Base-by-base conservation (phyloP, 2,113 vertebrate species). In the Reinhardtius hippoglossoides region DNA sequence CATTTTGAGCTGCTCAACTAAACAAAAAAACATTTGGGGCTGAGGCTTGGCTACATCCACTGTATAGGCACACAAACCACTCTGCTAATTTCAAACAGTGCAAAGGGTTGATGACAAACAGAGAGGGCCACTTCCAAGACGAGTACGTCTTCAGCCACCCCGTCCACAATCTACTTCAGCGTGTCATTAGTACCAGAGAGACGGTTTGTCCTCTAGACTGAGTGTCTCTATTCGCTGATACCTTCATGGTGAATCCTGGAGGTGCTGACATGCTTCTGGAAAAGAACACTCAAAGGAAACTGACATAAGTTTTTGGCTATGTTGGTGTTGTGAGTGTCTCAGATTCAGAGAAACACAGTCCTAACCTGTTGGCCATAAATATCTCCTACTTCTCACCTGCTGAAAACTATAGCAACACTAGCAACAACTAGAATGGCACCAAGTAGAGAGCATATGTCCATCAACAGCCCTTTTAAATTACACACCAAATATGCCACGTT, bases 1-100 rank as follows among this genome's bases (percentile, higher is more conserved):
- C 8, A 78, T 63, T 85, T 23, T 65, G 73, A 61, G 60, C 26
- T 18, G 52, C 48, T 72, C 60, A 54, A 23, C 50, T 59, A 24
- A 85, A 81, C 56, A 58, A 23, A 73, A 31, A 81, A 82, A 73
- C 57, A 82, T 72, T 80, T 65, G 62, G 44, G 10, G 26, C n/a
- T 55, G 27, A 31, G 60, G 24, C 44, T 56, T 55, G 64, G 68
- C 42, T 62, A 76, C 58, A 73, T 78, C 44, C 21, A 68, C 40
- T 48, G 50, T 44, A 61, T 0, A 71, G 40, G 21, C 67, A 65
- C 31, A 76, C 71, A 72, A 80, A 74, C 12, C 46, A 15, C 58
- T 37, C 61, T 85, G 84, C 52, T 81, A 59, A 70, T 63, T 68
- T 62, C 71, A 42, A 71, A 21, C 73, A 21, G 55, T 50, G 71